Conservation (phyloP, 2,888 invertebrate species). For the Tortrix viridana region DNA sequence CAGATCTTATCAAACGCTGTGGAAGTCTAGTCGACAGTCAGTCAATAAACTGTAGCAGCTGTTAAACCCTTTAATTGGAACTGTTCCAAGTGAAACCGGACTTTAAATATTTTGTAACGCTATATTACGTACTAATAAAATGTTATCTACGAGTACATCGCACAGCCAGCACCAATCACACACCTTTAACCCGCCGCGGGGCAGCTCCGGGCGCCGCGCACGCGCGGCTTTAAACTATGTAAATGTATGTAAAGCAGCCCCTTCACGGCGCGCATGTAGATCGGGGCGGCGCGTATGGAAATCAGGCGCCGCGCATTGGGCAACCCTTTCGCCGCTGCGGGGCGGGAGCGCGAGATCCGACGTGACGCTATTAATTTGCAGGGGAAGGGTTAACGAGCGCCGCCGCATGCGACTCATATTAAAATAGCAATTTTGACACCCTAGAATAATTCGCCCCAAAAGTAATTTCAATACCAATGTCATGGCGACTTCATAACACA, state of each 20-base stretch:
- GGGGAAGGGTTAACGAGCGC: constrained; percentile 18
- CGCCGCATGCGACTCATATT: constrained; percentile 25
- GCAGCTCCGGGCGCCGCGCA: constrained; percentile 13
- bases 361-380: constrained; percentile 33
- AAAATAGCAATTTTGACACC: constrained; percentile 10
- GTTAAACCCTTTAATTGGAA: too few relatives aligned
- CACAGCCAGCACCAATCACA: neutral
- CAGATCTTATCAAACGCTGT: too few relatives aligned
- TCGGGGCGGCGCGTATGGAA: constrained; percentile 31
- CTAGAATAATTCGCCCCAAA: neutral
- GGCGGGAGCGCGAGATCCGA: constrained; percentile 20
- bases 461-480: neutral
- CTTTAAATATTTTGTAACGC: too few relatives aligned
- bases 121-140: too few relatives aligned
- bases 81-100: too few relatives aligned
- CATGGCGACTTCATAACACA: neutral
- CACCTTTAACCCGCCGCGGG: neutral
- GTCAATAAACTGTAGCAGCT: too few relatives aligned
- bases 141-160: too few relatives aligned
- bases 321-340: constrained; percentile 24
- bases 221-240: constrained; percentile 34
- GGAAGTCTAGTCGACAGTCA: too few relatives aligned
- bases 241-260: constrained; percentile 37
- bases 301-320: constrained; percentile 31
- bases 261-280: constrained; percentile 10